Evolutionary conservation across 2,113 vertebrate species (phyloP).

Genomic region (Oceanites oceanicus): DNA sequence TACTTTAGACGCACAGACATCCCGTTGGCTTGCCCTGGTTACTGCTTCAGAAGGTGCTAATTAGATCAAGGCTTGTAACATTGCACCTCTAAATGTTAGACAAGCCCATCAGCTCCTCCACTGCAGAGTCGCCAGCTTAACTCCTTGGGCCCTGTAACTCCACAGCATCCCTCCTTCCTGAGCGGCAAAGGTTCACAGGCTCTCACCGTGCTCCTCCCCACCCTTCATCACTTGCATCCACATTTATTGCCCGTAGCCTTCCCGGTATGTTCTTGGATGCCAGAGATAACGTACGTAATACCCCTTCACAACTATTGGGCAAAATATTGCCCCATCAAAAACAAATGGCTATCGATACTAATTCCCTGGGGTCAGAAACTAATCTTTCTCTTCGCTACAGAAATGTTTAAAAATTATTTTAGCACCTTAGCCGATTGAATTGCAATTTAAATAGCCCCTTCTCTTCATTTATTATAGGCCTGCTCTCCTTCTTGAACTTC

Average conservation of each 20-base stretch:
- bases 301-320: not conserved
- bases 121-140: not conserved
- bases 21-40: not conserved
- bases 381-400: not conserved
- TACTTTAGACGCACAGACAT: not conserved
- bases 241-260: not conserved
- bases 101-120: not conserved
- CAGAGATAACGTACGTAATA: not conserved
- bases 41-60: not conserved
- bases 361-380: not conserved
- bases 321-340: not conserved
- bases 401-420: not conserved
- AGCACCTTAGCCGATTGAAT: not conserved
- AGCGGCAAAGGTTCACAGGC: not conserved
- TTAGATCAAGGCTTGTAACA: not conserved
- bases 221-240: not conserved
- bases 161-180: not conserved
- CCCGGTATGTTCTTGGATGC: not conserved
- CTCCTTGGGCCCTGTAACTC: not conserved
- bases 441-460: not conserved
- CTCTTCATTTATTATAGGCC: not conserved
- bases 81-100: not conserved
- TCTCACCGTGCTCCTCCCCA: not conserved
- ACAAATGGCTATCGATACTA: not conserved
- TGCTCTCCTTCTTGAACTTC: slow-evolving; percentile 7